Evolutionary conservation across 2,113 vertebrate genomes (phyloP).

Genomic region (Silurus meridionalis): DNA sequence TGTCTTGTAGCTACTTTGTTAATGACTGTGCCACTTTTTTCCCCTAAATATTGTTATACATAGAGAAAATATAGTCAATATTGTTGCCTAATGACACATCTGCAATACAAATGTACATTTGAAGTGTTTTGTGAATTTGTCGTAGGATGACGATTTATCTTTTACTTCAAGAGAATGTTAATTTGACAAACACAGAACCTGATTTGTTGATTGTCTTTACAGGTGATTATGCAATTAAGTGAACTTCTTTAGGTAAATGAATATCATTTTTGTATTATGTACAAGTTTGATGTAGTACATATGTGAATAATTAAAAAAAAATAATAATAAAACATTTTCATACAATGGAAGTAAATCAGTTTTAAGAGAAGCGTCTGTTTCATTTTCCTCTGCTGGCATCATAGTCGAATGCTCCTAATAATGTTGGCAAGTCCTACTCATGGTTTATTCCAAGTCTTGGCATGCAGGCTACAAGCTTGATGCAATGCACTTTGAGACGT

Average conservation of each 20-base stretch:
- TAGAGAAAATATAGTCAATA: neutral
- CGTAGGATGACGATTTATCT: neutral
- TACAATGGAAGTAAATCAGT: neutral
- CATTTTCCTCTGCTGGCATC: neutral
- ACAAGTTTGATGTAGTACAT: neutral
- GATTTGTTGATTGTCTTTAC: neutral
- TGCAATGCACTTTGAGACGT: neutral
- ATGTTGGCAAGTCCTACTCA: neutral
- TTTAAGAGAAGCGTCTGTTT: neutral
- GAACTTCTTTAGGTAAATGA: neutral
- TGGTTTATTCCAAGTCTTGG: neutral
- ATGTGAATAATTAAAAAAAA: neutral
- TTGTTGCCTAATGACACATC: neutral
- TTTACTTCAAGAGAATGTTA: neutral
- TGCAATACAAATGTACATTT: neutral
- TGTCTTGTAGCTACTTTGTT: neutral
- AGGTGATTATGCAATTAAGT: neutral
- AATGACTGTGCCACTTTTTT: neutral
- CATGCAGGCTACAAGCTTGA: neutral
- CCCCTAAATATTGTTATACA: neutral
- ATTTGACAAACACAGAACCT: neutral
- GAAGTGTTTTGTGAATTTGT: neutral
- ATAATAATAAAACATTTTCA: neutral
- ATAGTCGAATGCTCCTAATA: neutral
- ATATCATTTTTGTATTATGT: neutral